A percentile compares a stretch with the other conserved stretches of the same genome.
phyloP scores from a whole-genome alignment of 2,888 invertebrate species.

The Nudaria mundana region DNA sequence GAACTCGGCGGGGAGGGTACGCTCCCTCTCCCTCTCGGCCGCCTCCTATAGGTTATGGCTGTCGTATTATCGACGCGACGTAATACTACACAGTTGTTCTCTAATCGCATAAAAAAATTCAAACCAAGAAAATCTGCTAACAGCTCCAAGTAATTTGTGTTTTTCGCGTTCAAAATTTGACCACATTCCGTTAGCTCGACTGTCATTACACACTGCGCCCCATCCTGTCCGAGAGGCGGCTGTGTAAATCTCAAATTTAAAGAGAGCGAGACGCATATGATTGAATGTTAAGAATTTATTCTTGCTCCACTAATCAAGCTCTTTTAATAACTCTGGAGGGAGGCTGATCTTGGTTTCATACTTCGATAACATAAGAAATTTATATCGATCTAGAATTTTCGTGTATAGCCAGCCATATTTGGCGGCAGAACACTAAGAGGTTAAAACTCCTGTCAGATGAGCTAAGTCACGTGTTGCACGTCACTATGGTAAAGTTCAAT shows the following conservation, averaged over 20 bases:
- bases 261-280: background rate
- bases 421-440: constrained; percentile 4
- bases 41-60: background rate
- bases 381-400: constrained; percentile 2
- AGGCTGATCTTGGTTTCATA: background rate
- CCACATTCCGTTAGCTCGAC: background rate
- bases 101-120: background rate
- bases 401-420: constrained; percentile 9
- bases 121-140: background rate
- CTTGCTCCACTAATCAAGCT: constrained; percentile 3
- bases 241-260: constrained; percentile 2
- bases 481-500: background rate
- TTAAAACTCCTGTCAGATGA: constrained; percentile 2
- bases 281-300: background rate
- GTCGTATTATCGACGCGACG: background rate
- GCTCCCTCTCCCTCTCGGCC: no score
- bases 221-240: background rate
- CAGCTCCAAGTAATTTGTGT: background rate
- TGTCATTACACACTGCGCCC: background rate
- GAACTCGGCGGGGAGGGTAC: no score
- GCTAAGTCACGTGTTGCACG: constrained; percentile 6
- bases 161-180: background rate
- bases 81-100: background rate
- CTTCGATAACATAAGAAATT: constrained; percentile 1
- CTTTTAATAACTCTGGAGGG: background rate